These are phyloP conservation scores for Schlechtendalia chinensis DNA, from an alignment of 1,140 invertebrate species.

Conservation along the genomic window DNA sequence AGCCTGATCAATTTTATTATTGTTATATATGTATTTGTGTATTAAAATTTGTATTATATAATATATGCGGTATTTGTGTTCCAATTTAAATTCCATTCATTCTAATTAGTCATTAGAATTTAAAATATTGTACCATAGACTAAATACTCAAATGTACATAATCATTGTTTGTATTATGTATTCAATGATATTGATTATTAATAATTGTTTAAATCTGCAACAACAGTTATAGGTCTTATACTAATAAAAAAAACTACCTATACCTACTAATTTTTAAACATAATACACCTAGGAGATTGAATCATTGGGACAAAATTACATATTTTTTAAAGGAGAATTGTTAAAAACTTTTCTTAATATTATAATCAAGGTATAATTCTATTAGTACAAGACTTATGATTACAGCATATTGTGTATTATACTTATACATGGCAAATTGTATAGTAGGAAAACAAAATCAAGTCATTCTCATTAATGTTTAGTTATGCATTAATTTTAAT, in stretches of 20 bases:
- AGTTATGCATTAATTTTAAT: background rate
- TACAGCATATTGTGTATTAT: background rate
- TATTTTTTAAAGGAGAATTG: background rate
- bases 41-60: slow-evolving; percentile 18
- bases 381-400: background rate
- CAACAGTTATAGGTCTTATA: background rate
- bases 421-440: too few relatives aligned
- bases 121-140: slow-evolving; percentile 32
- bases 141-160: background rate
- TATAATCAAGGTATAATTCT: too few relatives aligned
- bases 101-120: slow-evolving; percentile 35
- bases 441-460: too few relatives aligned
- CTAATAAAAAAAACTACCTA: background rate
- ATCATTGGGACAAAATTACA: background rate
- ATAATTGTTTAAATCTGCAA: background rate
- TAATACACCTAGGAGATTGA: background rate
- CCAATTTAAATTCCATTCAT: slow-evolving; percentile 35
- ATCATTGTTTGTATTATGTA: background rate
- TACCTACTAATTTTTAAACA: background rate
- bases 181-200: background rate
- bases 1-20: background rate
- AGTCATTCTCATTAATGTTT: background rate
- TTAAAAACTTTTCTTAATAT: too few relatives aligned
- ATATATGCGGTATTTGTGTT: slow-evolving; percentile 41
- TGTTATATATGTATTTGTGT: background rate